phyloP scores from a whole-genome alignment of 2,888 invertebrate genomes.

The Cenopis cana region DNA sequence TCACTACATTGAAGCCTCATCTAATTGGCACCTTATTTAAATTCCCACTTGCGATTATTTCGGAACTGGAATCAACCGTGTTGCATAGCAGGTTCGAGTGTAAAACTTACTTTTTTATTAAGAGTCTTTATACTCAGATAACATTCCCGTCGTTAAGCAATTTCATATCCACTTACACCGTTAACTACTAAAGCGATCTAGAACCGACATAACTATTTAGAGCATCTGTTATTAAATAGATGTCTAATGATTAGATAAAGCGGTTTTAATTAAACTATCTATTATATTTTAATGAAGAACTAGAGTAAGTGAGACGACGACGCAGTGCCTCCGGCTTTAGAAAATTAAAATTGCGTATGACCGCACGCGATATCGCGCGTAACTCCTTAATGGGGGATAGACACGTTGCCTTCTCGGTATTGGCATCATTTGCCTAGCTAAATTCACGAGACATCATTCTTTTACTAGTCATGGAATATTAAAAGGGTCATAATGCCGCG shows the following conservation, averaged over 20 bases:
- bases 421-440: neutral
- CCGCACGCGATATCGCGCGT: conserved; percentile 34
- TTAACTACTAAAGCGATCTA: conserved; percentile 50
- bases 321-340: conserved; percentile 28
- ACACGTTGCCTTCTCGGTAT: conserved; percentile 2
- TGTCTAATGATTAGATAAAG: conserved; percentile 62
- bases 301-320: conserved; percentile 10
- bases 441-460: conserved; percentile 14
- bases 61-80: conserved; percentile 65
- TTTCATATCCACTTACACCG: conserved; percentile 69
- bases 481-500: conserved; percentile 1
- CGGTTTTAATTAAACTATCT: conserved; percentile 55
- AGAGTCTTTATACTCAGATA: conserved; percentile 68
- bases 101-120: conserved; percentile 79
- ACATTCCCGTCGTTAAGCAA: conserved; percentile 69
- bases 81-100: conserved; percentile 69
- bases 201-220: neutral
- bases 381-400: conserved; percentile 25
- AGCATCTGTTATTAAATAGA: conserved; percentile 56
- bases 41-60: conserved; percentile 74
- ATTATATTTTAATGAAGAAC: conserved; percentile 47
- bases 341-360: conserved; percentile 34
- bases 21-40: conserved; percentile 82
- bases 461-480: conserved; percentile 3
- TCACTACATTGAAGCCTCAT: conserved; percentile 61